A percentile compares a stretch with the other conserved stretches of the same genome.
phyloP scores from a whole-genome alignment of 2,113 vertebrate species.

The Aphyosemion australe region DNA sequence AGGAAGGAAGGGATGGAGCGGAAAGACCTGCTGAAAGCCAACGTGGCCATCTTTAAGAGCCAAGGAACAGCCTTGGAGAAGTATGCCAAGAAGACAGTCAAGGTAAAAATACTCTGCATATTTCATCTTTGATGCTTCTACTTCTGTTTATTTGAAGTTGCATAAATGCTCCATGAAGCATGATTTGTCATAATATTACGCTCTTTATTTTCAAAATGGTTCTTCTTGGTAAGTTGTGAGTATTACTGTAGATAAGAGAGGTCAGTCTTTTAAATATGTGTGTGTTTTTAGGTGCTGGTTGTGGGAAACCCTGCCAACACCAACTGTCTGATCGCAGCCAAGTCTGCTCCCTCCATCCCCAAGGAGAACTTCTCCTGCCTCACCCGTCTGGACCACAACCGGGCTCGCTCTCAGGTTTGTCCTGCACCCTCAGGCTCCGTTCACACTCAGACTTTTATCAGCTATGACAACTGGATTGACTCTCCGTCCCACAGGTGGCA shows the following conservation, averaged over 20 bases:
- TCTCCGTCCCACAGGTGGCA: conserved; percentile 82
- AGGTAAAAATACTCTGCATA: conserved; percentile 76
- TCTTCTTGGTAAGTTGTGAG: neutral
- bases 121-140: neutral
- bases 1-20: conserved; percentile 97
- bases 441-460: neutral
- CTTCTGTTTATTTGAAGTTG: neutral
- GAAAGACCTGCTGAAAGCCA: conserved; percentile 96
- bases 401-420: conserved; percentile 91
- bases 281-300: conserved; percentile 87
- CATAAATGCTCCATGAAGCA: neutral
- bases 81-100: conserved; percentile 94
- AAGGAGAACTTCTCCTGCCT: conserved; percentile 98
- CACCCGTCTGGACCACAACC: conserved; percentile 97
- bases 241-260: neutral
- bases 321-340: conserved; percentile 94
- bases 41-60: conserved; percentile 94
- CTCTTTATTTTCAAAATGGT: neutral
- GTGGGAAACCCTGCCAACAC: conserved; percentile 99
- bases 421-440: neutral
- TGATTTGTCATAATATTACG: neutral
- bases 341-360: conserved; percentile 95
- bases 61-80: conserved; percentile 94
- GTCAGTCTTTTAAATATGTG: neutral
- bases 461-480: neutral